Conservation (phyloP, 2,113 vertebrate species). For the Copsychus sechellarum region DNA sequence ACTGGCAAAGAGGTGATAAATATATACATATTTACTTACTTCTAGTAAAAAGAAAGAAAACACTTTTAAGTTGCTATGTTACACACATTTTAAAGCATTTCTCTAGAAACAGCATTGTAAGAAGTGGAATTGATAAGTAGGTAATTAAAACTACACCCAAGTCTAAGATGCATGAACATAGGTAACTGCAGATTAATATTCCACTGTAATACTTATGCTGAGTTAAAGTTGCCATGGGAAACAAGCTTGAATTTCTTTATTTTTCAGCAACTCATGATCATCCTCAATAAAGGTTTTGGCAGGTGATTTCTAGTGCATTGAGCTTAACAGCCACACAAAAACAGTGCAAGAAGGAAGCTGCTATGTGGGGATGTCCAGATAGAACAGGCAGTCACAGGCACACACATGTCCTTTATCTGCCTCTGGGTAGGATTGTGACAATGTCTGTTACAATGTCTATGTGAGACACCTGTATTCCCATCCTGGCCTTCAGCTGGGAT, state of each 20-base stretch:
- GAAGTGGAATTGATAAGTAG: background rate
- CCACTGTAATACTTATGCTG: background rate
- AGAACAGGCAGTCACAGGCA: background rate
- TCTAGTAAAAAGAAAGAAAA: background rate
- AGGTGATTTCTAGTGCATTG: slow-evolving; percentile 25
- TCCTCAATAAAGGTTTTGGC: slow-evolving; percentile 30
- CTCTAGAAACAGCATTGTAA: background rate
- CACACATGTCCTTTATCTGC: background rate
- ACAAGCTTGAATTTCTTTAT: slow-evolving; percentile 41
- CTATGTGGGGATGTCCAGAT: accelerated
- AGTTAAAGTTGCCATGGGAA: slow-evolving; percentile 58
- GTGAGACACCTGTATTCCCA: background rate
- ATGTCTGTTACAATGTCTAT: background rate
- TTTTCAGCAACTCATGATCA: slow-evolving; percentile 32
- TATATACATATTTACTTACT: background rate
- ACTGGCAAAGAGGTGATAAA: background rate
- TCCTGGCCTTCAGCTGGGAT: background rate
- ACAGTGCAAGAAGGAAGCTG: background rate
- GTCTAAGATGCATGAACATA: slow-evolving; percentile 23
- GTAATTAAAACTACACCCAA: background rate
- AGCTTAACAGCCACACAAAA: slow-evolving; percentile 10
- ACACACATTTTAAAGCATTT: background rate
- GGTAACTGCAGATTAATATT: slow-evolving; percentile 59
- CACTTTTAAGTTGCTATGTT: background rate
- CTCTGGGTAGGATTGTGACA: background rate